phyloP scores from a whole-genome alignment of 2,888 invertebrate species.

The Chrysolina americana region DNA sequence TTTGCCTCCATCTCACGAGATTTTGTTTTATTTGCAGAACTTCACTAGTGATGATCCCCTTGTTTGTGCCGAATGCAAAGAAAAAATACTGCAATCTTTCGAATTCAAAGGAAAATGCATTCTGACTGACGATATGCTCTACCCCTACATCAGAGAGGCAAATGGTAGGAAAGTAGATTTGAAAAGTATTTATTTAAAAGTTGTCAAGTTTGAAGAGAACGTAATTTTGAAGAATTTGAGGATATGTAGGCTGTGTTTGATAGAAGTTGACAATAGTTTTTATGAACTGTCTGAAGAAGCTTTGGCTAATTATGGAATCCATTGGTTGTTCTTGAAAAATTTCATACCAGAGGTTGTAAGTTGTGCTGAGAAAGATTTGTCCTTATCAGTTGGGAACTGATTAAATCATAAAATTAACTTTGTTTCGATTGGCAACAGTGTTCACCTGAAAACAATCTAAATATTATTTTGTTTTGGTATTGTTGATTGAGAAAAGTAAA shows the following conservation, averaged over 20 bases:
- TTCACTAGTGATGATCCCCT: neutral
- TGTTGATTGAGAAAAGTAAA: too few relatives aligned
- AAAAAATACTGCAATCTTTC: conserved; percentile 1
- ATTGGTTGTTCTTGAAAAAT: conserved; percentile 1
- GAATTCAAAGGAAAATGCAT: conserved; percentile 11
- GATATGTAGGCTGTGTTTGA: conserved; percentile 5
- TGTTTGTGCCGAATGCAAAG: neutral
- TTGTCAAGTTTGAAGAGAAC: neutral
- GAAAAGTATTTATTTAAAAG: neutral
- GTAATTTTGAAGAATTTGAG: neutral
- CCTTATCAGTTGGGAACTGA: neutral
- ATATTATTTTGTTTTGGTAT: too few relatives aligned
- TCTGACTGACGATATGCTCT: neutral
- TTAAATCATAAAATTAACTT: neutral
- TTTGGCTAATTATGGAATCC: neutral
- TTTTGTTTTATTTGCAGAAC: neutral
- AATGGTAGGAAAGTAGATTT: conserved; percentile 2
- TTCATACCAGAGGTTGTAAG: conserved; percentile 9
- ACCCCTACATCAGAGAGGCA: neutral
- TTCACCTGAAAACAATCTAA: neutral
- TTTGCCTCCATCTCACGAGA: neutral
- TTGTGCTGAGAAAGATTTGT: neutral
- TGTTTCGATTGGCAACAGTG: conserved; percentile 1
- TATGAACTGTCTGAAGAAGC: neutral
- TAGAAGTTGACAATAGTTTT: neutral